These are phyloP conservation scores for Huso huso DNA, from an alignment of 2,797 vertebrate species.

Conservation along the genomic window DNA sequence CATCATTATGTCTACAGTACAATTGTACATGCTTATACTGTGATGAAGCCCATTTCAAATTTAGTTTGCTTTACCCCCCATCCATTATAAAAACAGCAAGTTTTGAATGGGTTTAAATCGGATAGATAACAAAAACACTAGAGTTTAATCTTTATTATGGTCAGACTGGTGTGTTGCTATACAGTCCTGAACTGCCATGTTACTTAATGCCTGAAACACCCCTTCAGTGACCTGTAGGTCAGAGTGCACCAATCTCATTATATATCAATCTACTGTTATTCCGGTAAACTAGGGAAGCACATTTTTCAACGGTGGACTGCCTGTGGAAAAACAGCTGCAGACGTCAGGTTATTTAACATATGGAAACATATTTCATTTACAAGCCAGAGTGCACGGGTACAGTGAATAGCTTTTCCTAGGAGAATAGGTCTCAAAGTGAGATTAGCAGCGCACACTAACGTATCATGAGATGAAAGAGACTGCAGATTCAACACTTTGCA, in stretches of 20 bases:
- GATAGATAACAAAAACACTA: neutral
- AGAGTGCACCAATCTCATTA: neutral
- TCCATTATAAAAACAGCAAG: too few relatives aligned
- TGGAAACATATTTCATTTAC: slow-evolving; percentile 4
- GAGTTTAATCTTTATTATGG: slow-evolving; percentile 1
- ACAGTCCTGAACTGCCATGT: neutral
- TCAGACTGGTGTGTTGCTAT: neutral
- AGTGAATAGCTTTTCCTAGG: neutral
- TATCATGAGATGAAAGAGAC: neutral
- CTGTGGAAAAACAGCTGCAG: neutral
- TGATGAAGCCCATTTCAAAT: slow-evolving; percentile 4
- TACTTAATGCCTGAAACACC: neutral
- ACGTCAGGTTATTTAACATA: neutral
- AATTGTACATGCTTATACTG: too few relatives aligned
- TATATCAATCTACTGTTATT: slow-evolving; percentile 2
- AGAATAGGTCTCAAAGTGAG: neutral
- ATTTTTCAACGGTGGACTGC: neutral
- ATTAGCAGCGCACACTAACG: neutral
- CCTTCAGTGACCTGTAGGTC: neutral
- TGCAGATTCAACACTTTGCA: neutral
- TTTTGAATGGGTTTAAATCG: neutral
- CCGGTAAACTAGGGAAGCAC: neutral
- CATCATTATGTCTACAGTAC: too few relatives aligned
- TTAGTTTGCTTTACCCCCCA: neutral
- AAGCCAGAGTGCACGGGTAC: neutral